Evolutionary conservation across 64 coral and sea anemone species (phyloP).

Genomic region (Montipora sp.): DNA sequence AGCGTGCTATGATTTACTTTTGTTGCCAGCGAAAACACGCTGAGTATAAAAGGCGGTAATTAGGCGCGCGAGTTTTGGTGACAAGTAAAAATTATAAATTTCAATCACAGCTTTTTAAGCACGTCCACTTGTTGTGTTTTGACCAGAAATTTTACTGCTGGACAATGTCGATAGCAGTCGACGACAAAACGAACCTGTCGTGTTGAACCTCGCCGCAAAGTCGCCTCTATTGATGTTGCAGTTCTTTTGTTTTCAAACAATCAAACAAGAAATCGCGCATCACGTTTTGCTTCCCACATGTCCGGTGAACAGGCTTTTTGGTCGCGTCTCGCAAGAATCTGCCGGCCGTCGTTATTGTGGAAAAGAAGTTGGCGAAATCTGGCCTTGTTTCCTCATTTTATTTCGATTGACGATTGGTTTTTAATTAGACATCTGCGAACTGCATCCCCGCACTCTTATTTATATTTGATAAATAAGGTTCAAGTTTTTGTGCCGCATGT

Average conservation of each 20-base stretch:
- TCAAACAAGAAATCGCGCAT: not conserved
- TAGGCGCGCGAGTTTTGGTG: too few relatives aligned
- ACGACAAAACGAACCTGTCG: too few relatives aligned
- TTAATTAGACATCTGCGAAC: slow-evolving; percentile 8
- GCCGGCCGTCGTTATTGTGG: not conserved
- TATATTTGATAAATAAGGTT: slow-evolving; percentile 43
- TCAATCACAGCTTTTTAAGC: too few relatives aligned
- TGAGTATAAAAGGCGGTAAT: too few relatives aligned
- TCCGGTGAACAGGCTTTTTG: not conserved
- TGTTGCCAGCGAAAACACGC: too few relatives aligned
- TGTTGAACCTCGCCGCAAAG: not conserved
- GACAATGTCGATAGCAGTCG: too few relatives aligned
- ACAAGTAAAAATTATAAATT: too few relatives aligned
- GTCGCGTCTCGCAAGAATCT: not conserved
- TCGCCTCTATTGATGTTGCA: not conserved
- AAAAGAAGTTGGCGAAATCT: not conserved
- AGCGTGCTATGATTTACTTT: not conserved
- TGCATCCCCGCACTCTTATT: not conserved
- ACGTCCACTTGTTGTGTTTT: too few relatives aligned
- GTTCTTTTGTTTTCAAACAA: slow-evolving; percentile 37
- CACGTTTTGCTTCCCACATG: not conserved
- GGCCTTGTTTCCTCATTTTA: not conserved
- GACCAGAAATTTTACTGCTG: too few relatives aligned
- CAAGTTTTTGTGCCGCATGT: slow-evolving; percentile 16
- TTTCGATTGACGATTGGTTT: not conserved